Percentiles rank a stretch among this genome's conserved stretches.
phyloP scores from a whole-genome alignment of 1,140 invertebrate genomes.

The Hycleus phaleratus region DNA sequence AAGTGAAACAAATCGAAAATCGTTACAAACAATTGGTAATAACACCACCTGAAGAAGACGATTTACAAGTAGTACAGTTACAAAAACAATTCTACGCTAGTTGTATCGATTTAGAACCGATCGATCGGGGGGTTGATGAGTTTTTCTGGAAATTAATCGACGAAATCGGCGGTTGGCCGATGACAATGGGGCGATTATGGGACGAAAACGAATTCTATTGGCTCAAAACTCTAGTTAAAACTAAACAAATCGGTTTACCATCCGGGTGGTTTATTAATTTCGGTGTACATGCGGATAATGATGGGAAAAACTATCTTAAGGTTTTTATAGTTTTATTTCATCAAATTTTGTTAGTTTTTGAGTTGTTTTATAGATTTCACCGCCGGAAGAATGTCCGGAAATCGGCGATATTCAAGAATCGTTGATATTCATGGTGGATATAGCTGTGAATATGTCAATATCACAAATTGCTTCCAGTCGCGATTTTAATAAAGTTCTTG shows the following conservation, averaged over 20 bases:
- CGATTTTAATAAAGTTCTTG: no score
- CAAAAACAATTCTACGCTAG: conserved; percentile 7
- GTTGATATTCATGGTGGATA: no score
- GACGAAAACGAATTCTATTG: conserved; percentile 52
- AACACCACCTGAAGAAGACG: background rate
- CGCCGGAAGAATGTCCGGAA: no score
- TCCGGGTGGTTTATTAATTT: conserved; percentile 4
- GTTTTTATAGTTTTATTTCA: background rate
- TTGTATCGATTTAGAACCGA: conserved; percentile 5
- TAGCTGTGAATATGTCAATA: no score
- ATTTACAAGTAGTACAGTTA: background rate
- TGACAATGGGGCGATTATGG: conserved; percentile 67
- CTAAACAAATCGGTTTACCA: conserved; percentile 52
- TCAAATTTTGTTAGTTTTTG: no score
- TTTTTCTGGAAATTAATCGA: conserved; percentile 39
- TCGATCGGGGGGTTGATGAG: background rate
- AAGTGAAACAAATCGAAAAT: background rate
- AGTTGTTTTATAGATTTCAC: background rate
- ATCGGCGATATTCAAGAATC: no score
- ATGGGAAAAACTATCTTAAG: conserved; percentile 2
- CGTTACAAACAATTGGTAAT: conserved; percentile 2
- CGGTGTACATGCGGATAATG: background rate
- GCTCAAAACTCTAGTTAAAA: conserved; percentile 69
- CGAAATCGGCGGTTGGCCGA: conserved; percentile 79
- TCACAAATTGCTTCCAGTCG: no score